Percentiles rank a stretch among this genome's conserved stretches.
phyloP scores from a whole-genome alignment of 2,113 vertebrate species.

The Tyrannus savana region DNA sequence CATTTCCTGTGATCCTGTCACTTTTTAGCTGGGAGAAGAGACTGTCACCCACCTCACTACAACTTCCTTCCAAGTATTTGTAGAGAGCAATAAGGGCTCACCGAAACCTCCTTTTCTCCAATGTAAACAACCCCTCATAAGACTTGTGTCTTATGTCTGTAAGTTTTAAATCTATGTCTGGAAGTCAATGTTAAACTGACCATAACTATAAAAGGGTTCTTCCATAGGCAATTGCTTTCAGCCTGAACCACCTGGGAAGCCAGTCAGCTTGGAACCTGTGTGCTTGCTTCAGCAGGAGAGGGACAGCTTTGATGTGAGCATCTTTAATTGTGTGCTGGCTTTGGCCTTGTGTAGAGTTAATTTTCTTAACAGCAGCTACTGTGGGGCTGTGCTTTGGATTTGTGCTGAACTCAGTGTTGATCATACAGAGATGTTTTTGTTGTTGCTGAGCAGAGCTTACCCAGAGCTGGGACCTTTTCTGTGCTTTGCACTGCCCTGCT shows the following conservation, averaged over 20 bases:
- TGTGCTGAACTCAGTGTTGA: not conserved
- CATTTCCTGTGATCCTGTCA: not conserved
- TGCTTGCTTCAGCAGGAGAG: not conserved
- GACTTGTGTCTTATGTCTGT: too few relatives aligned
- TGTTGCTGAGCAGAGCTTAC: not conserved
- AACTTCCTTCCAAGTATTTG: not conserved
- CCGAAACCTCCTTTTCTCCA: not conserved
- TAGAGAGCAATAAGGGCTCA: not conserved
- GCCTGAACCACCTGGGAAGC: not conserved
- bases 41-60: not conserved
- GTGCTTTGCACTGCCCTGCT: accelerated
- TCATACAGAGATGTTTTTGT: not conserved
- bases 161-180: not conserved
- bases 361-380: not conserved
- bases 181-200: not conserved
- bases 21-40: not conserved
- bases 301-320: accelerated
- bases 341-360: not conserved
- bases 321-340: not conserved
- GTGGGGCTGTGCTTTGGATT: not conserved
- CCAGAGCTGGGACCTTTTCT: not conserved
- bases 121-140: accelerated
- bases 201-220: not conserved
- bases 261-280: not conserved
- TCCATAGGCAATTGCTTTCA: not conserved